These are phyloP conservation scores for Stegana nigrithorax DNA, from an alignment of 2,888 invertebrate species.

Conservation along the genomic window DNA sequence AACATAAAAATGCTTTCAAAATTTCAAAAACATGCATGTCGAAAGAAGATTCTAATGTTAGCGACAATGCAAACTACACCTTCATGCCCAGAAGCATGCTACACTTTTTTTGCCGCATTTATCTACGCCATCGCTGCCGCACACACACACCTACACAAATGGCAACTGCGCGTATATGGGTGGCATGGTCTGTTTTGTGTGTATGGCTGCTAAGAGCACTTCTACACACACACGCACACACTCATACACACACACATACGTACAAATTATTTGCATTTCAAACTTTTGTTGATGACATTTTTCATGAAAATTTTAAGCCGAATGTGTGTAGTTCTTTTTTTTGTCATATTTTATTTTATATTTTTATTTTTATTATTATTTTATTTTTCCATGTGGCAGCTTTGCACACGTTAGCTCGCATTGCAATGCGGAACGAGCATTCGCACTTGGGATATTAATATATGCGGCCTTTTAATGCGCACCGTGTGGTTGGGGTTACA, in stretches of 20 bases:
- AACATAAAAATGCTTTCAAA: not conserved
- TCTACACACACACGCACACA: too few species aligned
- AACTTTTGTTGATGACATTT: slow-evolving; percentile 62
- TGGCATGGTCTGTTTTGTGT: slow-evolving; percentile 27
- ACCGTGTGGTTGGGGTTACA: slow-evolving; percentile 11
- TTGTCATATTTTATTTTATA: slow-evolving; percentile 17
- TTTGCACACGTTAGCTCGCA: too few species aligned
- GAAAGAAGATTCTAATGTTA: not conserved
- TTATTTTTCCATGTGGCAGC: not conserved
- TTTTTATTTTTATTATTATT: slow-evolving; percentile 1
- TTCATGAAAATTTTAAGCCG: slow-evolving; percentile 58
- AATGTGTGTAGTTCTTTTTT: slow-evolving; percentile 27
- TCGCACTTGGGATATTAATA: slow-evolving; percentile 52
- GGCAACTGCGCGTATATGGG: slow-evolving; percentile 30
- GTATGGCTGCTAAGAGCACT: slow-evolving; percentile 50
- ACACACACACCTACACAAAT: not conserved
- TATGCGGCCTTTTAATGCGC: slow-evolving; percentile 57
- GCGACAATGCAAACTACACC: not conserved
- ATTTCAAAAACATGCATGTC: too few species aligned
- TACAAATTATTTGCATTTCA: slow-evolving; percentile 52
- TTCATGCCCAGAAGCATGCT: slow-evolving; percentile 40
- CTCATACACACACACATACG: too few species aligned
- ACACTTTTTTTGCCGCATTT: slow-evolving; percentile 32
- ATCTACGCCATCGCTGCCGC: too few species aligned
- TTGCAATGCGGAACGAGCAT: slow-evolving; percentile 32